Base-by-base conservation (phyloP, 2,888 invertebrate species). In the Polymixis flavicincta region DNA sequence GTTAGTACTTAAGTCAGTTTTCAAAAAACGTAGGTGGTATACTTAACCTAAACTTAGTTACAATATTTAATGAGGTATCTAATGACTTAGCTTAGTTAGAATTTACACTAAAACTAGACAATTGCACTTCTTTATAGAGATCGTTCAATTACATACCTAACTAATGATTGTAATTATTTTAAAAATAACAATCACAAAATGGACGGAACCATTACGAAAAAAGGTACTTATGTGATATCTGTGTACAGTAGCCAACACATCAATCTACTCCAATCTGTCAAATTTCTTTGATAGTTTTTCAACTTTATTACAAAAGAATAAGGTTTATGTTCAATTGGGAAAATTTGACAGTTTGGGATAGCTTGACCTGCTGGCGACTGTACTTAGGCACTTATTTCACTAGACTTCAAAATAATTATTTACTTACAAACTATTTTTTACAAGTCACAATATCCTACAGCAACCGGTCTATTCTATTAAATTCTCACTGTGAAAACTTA, bases 131-230 rank as follows among this genome's bases (percentile, higher is more conserved):
- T 65, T 7, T 66, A 63, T 17, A 50, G 73, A 78, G 78, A 78
- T 78, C 78, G 6, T 78, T 75, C 9, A n/a, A n/a, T 17, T 52
- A n/a, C n/a, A 25, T 55, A 28, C 1, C 28, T 57, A 50, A 65
- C 1, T 17, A 68, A 19, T 55, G 28, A 28, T 2, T 17, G 17
- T n/a, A 64, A 17, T 50, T 19, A 45, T 28, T 60, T n/a, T 22
- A 37, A 48, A 42, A 28, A 42, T 7, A 37, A 28, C 11, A 78
- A 78, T 84, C 71, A 82, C 82, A 73, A 69, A 54, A 59, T 75
- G 82, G 84, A 84, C 82, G 84, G 78, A 74, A n/a, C 42, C 28
- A 19, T 71, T 64, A 3, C 28, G 9, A 25, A 25, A 19, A 28
- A n/a, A 45, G 14, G 42, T 48, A 69, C 32, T 17, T n/a, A n/a